A percentile compares a stretch with the other conserved stretches of the same genome.
Evolutionary conservation across 2,113 vertebrate species (phyloP).

Genomic region (Clarias macrocephalus): DNA sequence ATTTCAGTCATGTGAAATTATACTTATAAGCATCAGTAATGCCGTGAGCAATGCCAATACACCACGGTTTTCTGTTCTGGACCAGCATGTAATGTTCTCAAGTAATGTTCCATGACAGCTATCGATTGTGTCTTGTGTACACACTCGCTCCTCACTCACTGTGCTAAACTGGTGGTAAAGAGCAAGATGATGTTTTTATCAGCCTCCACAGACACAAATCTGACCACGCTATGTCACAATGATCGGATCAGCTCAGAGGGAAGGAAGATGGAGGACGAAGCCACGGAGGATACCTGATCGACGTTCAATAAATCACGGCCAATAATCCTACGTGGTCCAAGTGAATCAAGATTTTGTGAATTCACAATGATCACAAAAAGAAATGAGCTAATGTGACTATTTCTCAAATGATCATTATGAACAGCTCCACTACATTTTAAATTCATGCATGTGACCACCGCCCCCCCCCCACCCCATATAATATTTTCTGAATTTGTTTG

Average conservation of each 20-base stretch:
- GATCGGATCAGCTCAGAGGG: not conserved
- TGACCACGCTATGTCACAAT: not conserved
- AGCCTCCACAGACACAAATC: constrained; percentile 1
- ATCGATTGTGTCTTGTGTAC: not conserved
- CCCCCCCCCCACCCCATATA: too few relatives aligned
- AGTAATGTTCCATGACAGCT: not conserved
- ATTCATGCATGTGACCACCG: too few relatives aligned
- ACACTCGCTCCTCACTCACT: not conserved
- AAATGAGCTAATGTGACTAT: too few relatives aligned
- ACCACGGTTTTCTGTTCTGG: not conserved
- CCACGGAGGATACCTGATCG: not conserved
- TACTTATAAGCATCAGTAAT: not conserved
- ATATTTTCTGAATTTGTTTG: too few relatives aligned
- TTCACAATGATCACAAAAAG: too few relatives aligned
- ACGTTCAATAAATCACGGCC: not conserved
- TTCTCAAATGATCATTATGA: too few relatives aligned
- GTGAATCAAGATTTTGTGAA: not conserved
- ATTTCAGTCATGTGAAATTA: not conserved
- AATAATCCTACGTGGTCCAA: not conserved
- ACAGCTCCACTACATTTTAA: too few relatives aligned
- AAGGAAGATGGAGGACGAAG: not conserved
- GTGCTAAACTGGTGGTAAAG: not conserved
- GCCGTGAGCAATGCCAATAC: not conserved
- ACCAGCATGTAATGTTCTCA: not conserved
- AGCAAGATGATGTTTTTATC: not conserved